A percentile compares a stretch with the other conserved stretches of the same genome.
Conservation (phyloP, 2,797 vertebrate species). For the Megaceryle alcyon region DNA sequence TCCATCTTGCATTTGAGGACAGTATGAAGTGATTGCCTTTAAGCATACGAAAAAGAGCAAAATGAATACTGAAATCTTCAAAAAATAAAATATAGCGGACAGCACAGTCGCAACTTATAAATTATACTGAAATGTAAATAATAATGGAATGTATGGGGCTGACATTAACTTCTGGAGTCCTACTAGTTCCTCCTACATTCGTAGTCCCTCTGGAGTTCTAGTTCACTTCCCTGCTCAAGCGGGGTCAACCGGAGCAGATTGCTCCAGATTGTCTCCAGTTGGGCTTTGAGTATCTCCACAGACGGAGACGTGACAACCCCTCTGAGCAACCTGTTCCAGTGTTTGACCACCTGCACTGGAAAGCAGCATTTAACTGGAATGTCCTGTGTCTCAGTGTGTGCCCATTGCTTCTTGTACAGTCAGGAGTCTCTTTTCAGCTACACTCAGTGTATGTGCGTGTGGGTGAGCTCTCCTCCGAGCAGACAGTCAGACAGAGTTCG, state of each 20-base stretch:
- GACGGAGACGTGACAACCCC: not conserved
- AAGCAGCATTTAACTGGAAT: accelerated
- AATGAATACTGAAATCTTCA: not conserved
- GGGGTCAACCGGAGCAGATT: not conserved
- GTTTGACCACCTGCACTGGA: not conserved
- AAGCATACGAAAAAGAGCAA: not conserved
- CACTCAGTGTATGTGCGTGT: accelerated
- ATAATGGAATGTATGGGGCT: not conserved
- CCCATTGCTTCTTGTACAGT: not conserved
- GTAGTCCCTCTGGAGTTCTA: not conserved
- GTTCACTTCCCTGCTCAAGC: not conserved
- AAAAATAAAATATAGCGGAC: not conserved
- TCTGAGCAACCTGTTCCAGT: not conserved
- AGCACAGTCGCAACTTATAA: not conserved
- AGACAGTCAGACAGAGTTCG: not conserved
- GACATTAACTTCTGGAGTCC: not conserved
- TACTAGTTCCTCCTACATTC: not conserved
- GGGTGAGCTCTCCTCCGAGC: not conserved
- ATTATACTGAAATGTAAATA: not conserved
- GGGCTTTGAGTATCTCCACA: not conserved
- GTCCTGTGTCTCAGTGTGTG: not conserved
- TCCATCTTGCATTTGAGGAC: not conserved
- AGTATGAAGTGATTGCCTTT: not conserved
- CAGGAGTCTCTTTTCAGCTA: not conserved
- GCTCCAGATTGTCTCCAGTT: not conserved